A percentile compares a stretch with the other conserved stretches of the same genome.
phyloP scores from a whole-genome alignment of 1,140 invertebrate species.

The Drosophila ohnishii region DNA sequence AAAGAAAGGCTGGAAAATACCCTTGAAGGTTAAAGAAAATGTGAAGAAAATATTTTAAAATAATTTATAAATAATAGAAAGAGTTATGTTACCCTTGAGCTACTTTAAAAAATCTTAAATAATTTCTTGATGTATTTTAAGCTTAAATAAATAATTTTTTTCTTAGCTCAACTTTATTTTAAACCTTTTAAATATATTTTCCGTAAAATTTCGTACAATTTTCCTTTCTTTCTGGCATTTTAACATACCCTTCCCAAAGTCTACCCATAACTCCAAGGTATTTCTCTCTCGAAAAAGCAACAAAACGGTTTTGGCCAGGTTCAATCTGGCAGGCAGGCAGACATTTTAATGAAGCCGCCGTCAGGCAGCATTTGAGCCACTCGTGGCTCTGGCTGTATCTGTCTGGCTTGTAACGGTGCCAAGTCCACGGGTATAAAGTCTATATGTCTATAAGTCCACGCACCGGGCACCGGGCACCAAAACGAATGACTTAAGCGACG shows the following conservation, averaged over 20 bases:
- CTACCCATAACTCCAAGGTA: conserved; percentile 1
- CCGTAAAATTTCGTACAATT: rapidly evolving
- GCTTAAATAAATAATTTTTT: neutral
- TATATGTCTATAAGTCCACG: conserved; percentile 41
- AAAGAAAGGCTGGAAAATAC: neutral
- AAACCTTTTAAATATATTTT: neutral
- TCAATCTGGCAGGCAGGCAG: conserved; percentile 56
- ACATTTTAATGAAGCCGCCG: conserved; percentile 79
- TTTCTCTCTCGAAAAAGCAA: conserved; percentile 6
- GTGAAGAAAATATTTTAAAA: neutral
- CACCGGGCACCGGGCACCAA: conserved; percentile 27
- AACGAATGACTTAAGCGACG: conserved; percentile 75
- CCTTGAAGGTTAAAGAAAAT: neutral
- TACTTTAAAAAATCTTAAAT: neutral
- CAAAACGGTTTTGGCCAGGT: conserved; percentile 49
- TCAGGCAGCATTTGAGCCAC: conserved; percentile 50
- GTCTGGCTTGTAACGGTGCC: conserved; percentile 59
- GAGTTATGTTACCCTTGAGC: rapidly evolving
- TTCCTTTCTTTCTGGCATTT: neutral
- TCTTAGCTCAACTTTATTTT: too few relatives aligned
- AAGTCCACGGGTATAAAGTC: conserved; percentile 50
- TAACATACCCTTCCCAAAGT: neutral
- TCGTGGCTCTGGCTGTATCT: conserved; percentile 21
- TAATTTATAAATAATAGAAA: neutral
- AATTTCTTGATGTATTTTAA: neutral